These are phyloP conservation scores for Caracal caracal DNA, from an alignment of 2,113 vertebrate species.

Conservation along the genomic window DNA sequence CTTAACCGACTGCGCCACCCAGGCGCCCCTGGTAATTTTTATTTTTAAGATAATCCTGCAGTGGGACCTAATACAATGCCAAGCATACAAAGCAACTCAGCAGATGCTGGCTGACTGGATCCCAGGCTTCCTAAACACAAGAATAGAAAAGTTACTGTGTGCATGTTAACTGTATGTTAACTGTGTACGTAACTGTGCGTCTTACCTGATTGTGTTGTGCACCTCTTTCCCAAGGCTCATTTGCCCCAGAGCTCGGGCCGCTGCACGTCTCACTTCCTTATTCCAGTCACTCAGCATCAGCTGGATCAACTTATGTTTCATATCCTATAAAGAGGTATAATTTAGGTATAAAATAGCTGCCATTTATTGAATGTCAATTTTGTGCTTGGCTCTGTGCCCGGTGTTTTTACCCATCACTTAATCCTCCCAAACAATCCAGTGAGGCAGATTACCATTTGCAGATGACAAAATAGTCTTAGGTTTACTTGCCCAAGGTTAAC, in stretches of 20 bases:
- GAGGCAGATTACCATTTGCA: neutral
- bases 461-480: neutral
- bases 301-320: constrained; percentile 85
- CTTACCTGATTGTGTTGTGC: constrained; percentile 85
- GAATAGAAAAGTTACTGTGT: neutral
- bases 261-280: constrained; percentile 82
- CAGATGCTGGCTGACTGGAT: neutral
- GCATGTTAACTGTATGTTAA: neutral
- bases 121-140: neutral
- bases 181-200: neutral
- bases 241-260: constrained; percentile 83
- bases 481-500: neutral
- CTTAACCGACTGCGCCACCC: too few species aligned
- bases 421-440: neutral
- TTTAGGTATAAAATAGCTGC: neutral
- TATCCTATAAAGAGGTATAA: constrained; percentile 78
- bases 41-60: neutral
- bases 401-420: neutral
- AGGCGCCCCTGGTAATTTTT: neutral
- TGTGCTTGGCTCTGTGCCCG: neutral
- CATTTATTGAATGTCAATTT: neutral
- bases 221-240: constrained; percentile 84
- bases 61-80: neutral
- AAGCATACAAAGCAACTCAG: neutral
- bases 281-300: constrained; percentile 89